These are phyloP conservation scores for Crepidodera aurea DNA, from an alignment of 2,888 invertebrate genomes.

Conservation along the genomic window DNA sequence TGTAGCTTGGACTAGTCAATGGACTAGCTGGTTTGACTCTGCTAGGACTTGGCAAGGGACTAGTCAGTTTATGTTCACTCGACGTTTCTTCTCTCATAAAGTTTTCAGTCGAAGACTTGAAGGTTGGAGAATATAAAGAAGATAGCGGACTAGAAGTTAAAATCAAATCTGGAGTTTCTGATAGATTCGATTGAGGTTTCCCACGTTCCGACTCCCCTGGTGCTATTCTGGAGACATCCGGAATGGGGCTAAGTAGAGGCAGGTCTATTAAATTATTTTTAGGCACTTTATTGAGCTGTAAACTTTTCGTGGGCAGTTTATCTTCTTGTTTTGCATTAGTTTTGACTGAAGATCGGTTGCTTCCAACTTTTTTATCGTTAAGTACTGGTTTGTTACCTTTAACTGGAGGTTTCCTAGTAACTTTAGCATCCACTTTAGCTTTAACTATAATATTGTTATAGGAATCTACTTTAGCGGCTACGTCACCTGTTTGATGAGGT, in stretches of 20 bases:
- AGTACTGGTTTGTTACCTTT: constrained; percentile 63
- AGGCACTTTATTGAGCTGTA: constrained; percentile 40
- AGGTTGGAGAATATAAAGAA: constrained; percentile 43
- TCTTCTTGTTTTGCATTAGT: constrained; percentile 29
- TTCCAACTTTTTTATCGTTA: constrained; percentile 50
- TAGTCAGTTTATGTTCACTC: constrained; percentile 21
- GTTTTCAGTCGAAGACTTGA: constrained; percentile 42
- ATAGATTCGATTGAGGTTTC: constrained; percentile 47
- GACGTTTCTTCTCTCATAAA: constrained; percentile 46
- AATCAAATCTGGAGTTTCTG: constrained; percentile 64
- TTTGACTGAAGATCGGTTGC: constrained; percentile 35
- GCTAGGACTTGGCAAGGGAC: constrained; percentile 33
- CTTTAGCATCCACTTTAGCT: constrained; percentile 56
- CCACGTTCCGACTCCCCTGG: constrained; percentile 36
- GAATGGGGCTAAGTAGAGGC: constrained; percentile 55
- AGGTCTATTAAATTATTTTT: constrained; percentile 34
- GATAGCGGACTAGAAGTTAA: constrained; percentile 56
- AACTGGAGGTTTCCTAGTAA: constrained; percentile 55
- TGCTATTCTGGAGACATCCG: constrained; percentile 55
- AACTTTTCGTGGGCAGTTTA: constrained; percentile 11
- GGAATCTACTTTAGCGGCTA: constrained; percentile 71
- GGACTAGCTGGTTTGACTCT: constrained; percentile 34
- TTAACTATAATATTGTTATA: constrained; percentile 71
- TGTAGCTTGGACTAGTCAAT: constrained; percentile 29
- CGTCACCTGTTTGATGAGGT: constrained; percentile 67